Percentiles rank a stretch among this genome's conserved stretches.
phyloP scores from a whole-genome alignment of 2,888 invertebrate species.

The Drosophila colorata region DNA sequence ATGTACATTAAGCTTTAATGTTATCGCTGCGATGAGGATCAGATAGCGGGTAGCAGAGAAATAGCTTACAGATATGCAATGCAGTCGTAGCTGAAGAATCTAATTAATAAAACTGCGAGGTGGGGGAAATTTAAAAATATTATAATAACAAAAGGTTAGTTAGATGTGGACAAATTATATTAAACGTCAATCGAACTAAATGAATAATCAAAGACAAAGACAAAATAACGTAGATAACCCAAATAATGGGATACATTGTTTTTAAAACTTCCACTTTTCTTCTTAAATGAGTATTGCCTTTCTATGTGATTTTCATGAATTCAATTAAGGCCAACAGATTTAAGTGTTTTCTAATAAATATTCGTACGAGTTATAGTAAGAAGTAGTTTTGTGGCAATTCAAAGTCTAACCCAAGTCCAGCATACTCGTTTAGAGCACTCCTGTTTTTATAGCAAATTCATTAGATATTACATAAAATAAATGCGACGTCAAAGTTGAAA shows the following conservation, averaged over 20 bases:
- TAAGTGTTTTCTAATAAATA: too few relatives aligned
- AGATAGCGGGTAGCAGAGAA: constrained; percentile 7
- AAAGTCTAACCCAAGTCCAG: background rate
- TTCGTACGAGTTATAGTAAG: too few relatives aligned
- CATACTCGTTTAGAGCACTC: background rate
- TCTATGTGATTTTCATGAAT: constrained; percentile 4
- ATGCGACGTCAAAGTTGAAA: constrained; percentile 6
- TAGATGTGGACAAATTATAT: too few relatives aligned
- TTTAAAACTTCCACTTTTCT: background rate
- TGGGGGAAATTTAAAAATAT: background rate
- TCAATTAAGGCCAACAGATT: background rate
- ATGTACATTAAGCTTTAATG: constrained; percentile 55
- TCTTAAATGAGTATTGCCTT: background rate
- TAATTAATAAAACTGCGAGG: constrained; percentile 2
- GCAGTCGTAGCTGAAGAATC: too few relatives aligned
- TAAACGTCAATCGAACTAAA: too few relatives aligned
- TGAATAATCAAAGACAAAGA: too few relatives aligned
- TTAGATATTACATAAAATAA: constrained; percentile 19
- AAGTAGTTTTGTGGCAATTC: too few relatives aligned
- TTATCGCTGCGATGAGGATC: constrained; percentile 26
- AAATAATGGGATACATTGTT: too few relatives aligned
- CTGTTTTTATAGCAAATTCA: background rate
- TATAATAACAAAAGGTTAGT: background rate
- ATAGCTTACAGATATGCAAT: background rate
- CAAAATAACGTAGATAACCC: too few relatives aligned